Evolutionary conservation across 2,113 vertebrate genomes (phyloP).

Genomic region (Eurystomus gularis): DNA sequence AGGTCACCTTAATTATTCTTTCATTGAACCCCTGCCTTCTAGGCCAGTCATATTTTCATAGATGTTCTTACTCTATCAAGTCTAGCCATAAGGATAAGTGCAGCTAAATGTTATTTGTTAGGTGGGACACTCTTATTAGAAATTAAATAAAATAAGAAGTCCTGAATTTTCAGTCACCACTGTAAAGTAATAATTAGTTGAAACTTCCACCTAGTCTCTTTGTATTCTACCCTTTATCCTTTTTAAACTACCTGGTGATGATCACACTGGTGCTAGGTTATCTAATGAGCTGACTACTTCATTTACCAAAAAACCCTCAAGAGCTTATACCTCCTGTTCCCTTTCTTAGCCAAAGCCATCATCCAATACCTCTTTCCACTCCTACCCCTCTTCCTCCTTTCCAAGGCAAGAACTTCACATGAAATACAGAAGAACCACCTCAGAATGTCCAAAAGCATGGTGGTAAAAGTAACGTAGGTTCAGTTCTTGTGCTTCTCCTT

Average conservation of each 20-base stretch:
- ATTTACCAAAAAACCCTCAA: background rate
- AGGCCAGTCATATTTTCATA: background rate
- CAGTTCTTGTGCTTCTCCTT: background rate
- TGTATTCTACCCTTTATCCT: background rate
- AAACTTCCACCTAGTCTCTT: background rate
- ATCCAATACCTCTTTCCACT: background rate
- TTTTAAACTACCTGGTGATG: background rate
- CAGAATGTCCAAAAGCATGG: background rate
- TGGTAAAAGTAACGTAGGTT: background rate
- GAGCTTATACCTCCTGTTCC: background rate
- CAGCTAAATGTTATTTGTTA: background rate
- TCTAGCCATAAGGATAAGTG: background rate
- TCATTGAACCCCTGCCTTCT: background rate
- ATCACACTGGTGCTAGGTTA: background rate
- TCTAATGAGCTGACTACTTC: background rate
- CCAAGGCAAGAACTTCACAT: background rate
- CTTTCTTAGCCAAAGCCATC: background rate
- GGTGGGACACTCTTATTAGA: background rate
- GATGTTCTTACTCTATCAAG: background rate
- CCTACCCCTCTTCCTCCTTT: background rate
- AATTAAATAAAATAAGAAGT: background rate
- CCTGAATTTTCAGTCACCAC: background rate
- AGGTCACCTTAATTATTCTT: background rate
- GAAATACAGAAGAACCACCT: background rate
- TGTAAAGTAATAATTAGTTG: background rate